Conservation (phyloP, 1,140 invertebrate genomes). For the Hyposmocoma kahamanoa region DNA sequence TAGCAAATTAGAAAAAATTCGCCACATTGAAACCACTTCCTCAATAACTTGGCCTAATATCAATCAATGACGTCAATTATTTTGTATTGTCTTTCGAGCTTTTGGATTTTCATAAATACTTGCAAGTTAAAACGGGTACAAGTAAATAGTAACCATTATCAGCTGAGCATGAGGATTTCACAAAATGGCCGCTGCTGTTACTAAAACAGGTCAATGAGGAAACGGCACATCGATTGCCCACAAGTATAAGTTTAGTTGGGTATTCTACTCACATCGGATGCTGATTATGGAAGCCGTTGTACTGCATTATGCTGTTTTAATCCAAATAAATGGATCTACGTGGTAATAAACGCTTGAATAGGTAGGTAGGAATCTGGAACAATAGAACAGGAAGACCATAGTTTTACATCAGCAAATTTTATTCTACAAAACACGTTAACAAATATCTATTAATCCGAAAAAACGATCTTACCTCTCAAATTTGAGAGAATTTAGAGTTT, state of each 20-base stretch:
- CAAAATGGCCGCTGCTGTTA: constrained; percentile 64
- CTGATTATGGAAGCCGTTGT: constrained; percentile 71
- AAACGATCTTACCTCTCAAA: constrained; percentile 57
- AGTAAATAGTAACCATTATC: constrained; percentile 28
- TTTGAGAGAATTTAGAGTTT: constrained; percentile 63
- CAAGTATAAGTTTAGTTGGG: no score
- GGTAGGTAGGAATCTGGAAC: constrained; percentile 59
- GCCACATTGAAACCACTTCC: no score
- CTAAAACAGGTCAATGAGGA: not conserved
- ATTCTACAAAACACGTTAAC: not conserved
- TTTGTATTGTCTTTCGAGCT: no score
- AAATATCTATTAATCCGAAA: constrained; percentile 6
- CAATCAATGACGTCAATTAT: no score
- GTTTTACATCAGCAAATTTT: not conserved
- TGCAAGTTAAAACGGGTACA: no score
- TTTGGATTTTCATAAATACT: no score
- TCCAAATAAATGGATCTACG: constrained; percentile 30
- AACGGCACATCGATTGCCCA: not conserved
- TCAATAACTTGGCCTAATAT: no score
- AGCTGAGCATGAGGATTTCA: constrained; percentile 60
- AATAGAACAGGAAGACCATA: constrained; percentile 18
- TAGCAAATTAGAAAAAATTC: no score
- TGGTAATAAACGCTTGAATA: constrained; percentile 59
- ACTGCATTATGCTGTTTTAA: constrained; percentile 62
- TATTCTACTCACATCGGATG: constrained; percentile 64